phyloP scores from a whole-genome alignment of 2,888 invertebrate species.

The Eudemis profundana region DNA sequence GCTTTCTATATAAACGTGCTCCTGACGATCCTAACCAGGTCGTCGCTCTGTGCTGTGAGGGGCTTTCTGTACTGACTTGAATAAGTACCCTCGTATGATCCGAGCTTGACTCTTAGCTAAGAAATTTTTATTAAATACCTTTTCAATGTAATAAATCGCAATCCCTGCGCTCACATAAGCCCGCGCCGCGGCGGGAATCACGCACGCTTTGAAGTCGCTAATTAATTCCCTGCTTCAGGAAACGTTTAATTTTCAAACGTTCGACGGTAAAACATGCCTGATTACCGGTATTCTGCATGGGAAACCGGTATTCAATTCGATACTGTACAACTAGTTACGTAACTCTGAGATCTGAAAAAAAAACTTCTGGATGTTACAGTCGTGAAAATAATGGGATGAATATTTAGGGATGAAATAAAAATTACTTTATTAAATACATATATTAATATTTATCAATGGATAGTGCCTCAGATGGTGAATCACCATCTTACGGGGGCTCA shows the following conservation, averaged over 20 bases:
- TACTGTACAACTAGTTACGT: neutral
- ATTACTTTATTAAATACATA: too few species aligned
- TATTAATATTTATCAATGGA: too few species aligned
- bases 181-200: neutral
- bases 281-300: neutral
- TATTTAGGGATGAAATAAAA: too few species aligned
- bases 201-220: constrained; percentile 16
- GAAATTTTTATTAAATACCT: neutral
- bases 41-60: too few species aligned
- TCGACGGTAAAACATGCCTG: neutral
- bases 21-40: too few species aligned
- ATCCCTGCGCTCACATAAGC: neutral
- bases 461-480: too few species aligned
- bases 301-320: neutral
- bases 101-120: neutral
- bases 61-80: too few species aligned
- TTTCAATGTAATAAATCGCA: constrained; percentile 7
- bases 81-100: neutral
- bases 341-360: neutral
- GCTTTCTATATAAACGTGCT: too few species aligned
- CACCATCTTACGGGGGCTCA: too few species aligned
- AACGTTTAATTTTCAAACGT: constrained; percentile 10
- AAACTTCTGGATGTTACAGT: too few species aligned
- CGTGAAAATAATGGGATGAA: too few species aligned
- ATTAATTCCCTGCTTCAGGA: constrained; percentile 12